Evolutionary conservation across 2,797 vertebrate genomes (phyloP).

Genomic region (Lepilemur septentrionalis): DNA sequence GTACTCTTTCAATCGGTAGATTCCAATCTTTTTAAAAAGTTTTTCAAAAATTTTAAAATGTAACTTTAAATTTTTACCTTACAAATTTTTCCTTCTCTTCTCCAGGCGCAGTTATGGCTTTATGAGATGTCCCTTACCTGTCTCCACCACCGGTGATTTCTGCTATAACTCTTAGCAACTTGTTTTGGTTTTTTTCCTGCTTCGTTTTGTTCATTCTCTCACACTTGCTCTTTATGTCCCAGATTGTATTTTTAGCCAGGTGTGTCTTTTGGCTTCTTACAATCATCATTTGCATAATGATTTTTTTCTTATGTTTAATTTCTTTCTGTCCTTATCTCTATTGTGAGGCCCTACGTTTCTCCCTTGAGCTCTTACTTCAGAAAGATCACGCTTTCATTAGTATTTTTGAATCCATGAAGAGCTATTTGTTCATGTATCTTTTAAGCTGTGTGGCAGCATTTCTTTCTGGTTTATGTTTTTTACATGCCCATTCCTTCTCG

Average conservation of each 20-base stretch:
- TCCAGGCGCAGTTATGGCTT: not conserved
- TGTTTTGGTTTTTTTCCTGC: not conserved
- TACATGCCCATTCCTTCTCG: accelerated
- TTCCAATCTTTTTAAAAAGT: not conserved
- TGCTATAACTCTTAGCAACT: not conserved
- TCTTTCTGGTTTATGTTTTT: not conserved
- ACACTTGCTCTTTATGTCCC: not conserved
- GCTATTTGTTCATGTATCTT: no score
- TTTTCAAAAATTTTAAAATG: not conserved
- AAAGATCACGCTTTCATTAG: not conserved
- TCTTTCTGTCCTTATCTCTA: not conserved
- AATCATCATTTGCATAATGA: not conserved
- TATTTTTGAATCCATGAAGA: not conserved
- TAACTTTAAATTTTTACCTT: not conserved
- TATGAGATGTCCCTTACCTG: not conserved
- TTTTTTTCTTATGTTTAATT: not conserved
- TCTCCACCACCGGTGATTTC: not conserved
- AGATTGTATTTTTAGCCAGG: not conserved
- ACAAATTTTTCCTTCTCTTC: not conserved
- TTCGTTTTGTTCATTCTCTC: not conserved
- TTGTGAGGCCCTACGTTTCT: not conserved
- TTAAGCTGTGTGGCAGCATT: accelerated
- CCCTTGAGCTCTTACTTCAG: not conserved
- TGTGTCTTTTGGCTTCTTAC: not conserved
- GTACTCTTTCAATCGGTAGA: not conserved